Conservation (phyloP, 37 sponge, comb jelly and placozoan species). For the Mnemiopsis leidyi region DNA sequence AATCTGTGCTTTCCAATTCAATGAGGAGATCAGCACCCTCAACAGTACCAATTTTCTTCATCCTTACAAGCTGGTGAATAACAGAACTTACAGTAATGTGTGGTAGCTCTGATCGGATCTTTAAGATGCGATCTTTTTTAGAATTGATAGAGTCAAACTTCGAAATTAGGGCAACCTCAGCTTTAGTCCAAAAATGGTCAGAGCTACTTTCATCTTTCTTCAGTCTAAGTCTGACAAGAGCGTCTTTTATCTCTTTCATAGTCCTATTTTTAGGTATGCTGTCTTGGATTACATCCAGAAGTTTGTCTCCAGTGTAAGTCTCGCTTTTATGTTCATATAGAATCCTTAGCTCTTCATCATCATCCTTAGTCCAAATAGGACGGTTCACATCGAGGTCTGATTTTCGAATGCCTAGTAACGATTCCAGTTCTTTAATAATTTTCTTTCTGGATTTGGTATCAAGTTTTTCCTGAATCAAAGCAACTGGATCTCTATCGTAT, state of each 20-base stretch:
- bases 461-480: conserved; percentile 56
- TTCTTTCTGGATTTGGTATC: conserved; percentile 50
- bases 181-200: conserved; percentile 27
- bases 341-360: conserved; percentile 60
- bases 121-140: background rate
- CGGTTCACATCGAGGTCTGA: conserved; percentile 28
- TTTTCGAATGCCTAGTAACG: conserved; percentile 2
- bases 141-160: background rate
- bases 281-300: background rate
- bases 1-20: background rate
- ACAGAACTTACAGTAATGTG: background rate
- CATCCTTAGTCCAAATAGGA: conserved; percentile 45
- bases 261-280: conserved; percentile 4
- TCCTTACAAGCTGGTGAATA: conserved; percentile 43
- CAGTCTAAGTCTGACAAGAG: background rate
- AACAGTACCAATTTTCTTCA: background rate
- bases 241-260: conserved; percentile 41
- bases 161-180: background rate
- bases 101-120: background rate
- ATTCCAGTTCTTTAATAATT: conserved; percentile 48
- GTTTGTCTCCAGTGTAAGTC: background rate
- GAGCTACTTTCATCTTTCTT: conserved; percentile 28
- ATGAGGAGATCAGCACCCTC: conserved; percentile 21
- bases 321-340: conserved; percentile 40
- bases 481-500: conserved; percentile 48